A percentile compares a stretch with the other conserved stretches of the same genome.
Evolutionary conservation across 2,888 invertebrate species (phyloP).

Genomic region (Empis livida): DNA sequence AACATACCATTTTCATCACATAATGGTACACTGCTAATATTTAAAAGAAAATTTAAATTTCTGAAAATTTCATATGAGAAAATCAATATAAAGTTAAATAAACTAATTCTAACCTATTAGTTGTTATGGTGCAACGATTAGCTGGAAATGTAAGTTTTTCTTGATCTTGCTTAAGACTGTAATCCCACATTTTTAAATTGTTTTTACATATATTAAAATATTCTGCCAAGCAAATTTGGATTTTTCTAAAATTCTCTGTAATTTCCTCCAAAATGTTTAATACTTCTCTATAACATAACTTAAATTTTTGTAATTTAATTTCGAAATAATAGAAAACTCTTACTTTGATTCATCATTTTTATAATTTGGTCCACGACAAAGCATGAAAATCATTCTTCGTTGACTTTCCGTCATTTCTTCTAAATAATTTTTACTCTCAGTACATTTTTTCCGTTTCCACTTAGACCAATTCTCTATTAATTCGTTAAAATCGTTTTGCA

Average conservation of each 20-base stretch:
- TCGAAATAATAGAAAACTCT: too few species aligned
- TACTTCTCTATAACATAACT: constrained; percentile 34
- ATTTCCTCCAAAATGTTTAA: constrained; percentile 40
- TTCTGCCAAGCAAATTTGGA: constrained; percentile 41
- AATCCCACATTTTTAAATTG: constrained; percentile 18
- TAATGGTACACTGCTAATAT: too few species aligned
- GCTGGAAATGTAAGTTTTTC: constrained; percentile 7
- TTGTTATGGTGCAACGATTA: too few species aligned
- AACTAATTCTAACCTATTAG: too few species aligned
- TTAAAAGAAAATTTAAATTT: too few species aligned
- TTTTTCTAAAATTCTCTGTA: constrained; percentile 44
- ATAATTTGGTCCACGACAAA: constrained; percentile 51
- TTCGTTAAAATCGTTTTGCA: constrained; percentile 13
- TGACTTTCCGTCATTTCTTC: constrained; percentile 19
- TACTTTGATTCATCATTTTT: constrained; percentile 43
- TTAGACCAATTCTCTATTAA: constrained; percentile 21
- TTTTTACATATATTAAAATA: constrained; percentile 25
- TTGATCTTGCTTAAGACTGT: constrained; percentile 5
- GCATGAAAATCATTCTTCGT: constrained; percentile 41
- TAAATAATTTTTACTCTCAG: constrained; percentile 12
- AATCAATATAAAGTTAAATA: too few species aligned
- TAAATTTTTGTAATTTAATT: not conserved
- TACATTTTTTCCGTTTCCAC: constrained; percentile 31
- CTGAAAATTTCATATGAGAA: too few species aligned
- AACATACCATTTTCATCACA: too few species aligned